Percentiles rank a stretch among this genome's conserved stretches.
Conservation (phyloP, 2,113 vertebrate genomes). For the Siniperca chuatsi region DNA sequence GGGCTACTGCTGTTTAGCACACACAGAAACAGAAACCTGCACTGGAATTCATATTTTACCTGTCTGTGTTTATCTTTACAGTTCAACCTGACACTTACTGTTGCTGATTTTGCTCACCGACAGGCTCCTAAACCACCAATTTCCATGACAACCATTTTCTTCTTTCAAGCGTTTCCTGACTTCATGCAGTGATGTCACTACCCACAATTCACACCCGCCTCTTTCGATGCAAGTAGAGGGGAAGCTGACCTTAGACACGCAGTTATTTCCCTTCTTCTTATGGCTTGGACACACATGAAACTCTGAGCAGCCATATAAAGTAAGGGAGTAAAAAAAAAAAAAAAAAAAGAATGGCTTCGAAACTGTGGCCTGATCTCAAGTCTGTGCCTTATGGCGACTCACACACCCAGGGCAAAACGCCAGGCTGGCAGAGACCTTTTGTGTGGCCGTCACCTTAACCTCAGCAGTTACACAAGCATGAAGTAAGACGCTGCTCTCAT, state of each 20-base stretch:
- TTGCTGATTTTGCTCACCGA: background rate
- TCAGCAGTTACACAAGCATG: conserved; percentile 32
- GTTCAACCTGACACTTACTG: conserved; percentile 6
- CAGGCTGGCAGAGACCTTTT: conserved; percentile 10
- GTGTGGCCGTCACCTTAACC: conserved; percentile 23
- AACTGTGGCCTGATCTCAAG: conserved; percentile 30
- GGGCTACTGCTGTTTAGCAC: background rate
- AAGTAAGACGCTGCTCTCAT: conserved; percentile 14
- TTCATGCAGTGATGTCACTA: conserved; percentile 50
- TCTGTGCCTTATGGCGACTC: conserved; percentile 22
- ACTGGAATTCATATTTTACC: background rate
- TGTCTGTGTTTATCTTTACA: background rate
- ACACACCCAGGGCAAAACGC: conserved; percentile 13
- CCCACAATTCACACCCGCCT: conserved; percentile 23
- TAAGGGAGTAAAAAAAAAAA: background rate
- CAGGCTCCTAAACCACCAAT: conserved; percentile 9
- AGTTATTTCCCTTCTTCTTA: background rate
- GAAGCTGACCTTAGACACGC: conserved; percentile 18
- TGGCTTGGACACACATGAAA: background rate
- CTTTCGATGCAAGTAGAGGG: background rate
- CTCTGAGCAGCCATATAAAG: background rate
- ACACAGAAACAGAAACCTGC: background rate
- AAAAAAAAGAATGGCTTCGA: background rate
- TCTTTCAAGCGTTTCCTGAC: conserved; percentile 48
- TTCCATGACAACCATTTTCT: conserved; percentile 44